Base-by-base conservation (phyloP, 2,888 invertebrate genomes). In the Melanophora roralis region DNA sequence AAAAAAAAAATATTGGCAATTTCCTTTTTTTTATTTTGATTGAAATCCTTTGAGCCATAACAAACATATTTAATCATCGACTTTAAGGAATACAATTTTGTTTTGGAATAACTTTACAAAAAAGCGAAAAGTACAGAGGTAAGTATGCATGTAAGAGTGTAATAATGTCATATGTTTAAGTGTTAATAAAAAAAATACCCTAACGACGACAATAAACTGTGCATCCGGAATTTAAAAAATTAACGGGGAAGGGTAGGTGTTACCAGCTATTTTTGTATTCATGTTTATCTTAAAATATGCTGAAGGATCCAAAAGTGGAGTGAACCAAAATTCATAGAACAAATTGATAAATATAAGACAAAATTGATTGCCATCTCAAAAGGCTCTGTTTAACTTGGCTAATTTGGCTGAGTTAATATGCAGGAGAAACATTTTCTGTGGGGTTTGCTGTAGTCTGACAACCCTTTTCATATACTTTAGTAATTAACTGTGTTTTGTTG, bases 51-150 rank as follows among this genome's bases (percentile, higher is more conserved):
- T 49, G 21, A 4, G 8, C 14, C 38, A 14, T 40, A 14, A 40
- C 4, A 12, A 49, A n/a, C 27, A 23, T 9, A 49, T 9, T 19
- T n/a, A 47, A 62, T 27, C n/a, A 43, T 53, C 9, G 9, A 19
- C n/a, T 32, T 19, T 55, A 43, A 45, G 67, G 43, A 53, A 55
- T 67, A 43, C 2, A 19, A 16, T 68, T 38, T n/a, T 57, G 12
- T 21, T 47, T 1, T 14, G 16, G 59, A 38, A 49, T 59, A 69
- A 9, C 9, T 47, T 55, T 47, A 59, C 27, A 34, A 11, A 27
- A 38, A 47, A 59, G 47, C 11, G 27, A 5, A 36, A 16, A 36
- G n/a, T 34, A 43, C 0, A 59, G 49, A 40, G 69, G 59, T 69
- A 69, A 27, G 59, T 59, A 36, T 49, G 27, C 23, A 23, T 36